Base-by-base conservation (phyloP, 2,888 invertebrate species). In the Caradrina clavipalpis region DNA sequence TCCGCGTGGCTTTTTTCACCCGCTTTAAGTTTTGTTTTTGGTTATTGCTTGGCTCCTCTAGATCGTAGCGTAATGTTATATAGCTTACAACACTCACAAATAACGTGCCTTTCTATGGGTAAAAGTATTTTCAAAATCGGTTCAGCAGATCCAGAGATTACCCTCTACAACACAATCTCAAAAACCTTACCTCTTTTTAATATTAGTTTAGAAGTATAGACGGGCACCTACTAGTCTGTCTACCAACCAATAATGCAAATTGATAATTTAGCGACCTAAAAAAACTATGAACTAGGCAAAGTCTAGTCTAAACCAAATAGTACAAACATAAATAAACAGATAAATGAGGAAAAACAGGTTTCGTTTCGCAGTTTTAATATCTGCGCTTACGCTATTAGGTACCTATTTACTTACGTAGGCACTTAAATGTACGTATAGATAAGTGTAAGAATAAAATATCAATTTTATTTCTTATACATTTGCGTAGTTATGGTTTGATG, bases 341-440 rank as follows among this genome's bases (percentile, higher is more conserved):
- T 54, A 55, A 60, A 67, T 57, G 63, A 76, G 56, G 59, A 73
- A 63, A 76, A 78, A 66, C 79, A 17, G 63, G 74, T 78, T 67
- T 53, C 11, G 13, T 5, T 51, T 56, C 1, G 42, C 59, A 57
- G 51, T 64, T 73, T 73, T 63, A 73, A 67, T 73, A 63, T 58
- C 61, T 64, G 49, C 51, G 63, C 60, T 51, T 72, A 55, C 49
- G 55, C 22, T 78, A 59, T 42, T 70, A 21, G 10, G 8, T 42
- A 45, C 22, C 3, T 39, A 57, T 17, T 5, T 17, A 45, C 45
- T 17, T 17, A 45, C 17, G 45, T 45, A 71, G 1, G 13, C 51
- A 39, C 45, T 35, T 58, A 50, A 17, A 56, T 35, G 1, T 45
- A 26, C 10, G 8, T 39, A 1, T 21, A 45, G 7, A 56, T 11